Conservation (phyloP, 2,797 vertebrate species). For the Apogon talboti region DNA sequence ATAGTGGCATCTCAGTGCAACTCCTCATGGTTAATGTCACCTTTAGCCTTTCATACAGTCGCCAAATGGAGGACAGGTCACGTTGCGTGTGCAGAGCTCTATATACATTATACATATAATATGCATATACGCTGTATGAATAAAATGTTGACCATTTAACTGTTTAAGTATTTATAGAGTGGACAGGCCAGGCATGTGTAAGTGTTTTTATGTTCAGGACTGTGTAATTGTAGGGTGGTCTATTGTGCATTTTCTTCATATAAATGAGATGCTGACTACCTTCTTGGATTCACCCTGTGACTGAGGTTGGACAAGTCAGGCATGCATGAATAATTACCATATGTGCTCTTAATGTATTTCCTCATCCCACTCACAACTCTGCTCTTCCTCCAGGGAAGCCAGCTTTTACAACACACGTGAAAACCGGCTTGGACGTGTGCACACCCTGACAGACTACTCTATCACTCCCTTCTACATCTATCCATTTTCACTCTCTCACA, state of each 20-base stretch:
- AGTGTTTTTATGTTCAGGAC: conserved; percentile 19
- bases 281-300: conserved; percentile 27
- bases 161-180: not conserved
- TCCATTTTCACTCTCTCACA: conserved; percentile 48
- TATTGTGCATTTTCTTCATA: conserved; percentile 34
- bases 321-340: conserved; percentile 46
- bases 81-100: not conserved
- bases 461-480: conserved; percentile 21
- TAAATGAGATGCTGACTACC: conserved; percentile 50
- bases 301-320: conserved; percentile 41
- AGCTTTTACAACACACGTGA: conserved; percentile 21
- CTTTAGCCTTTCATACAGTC: conserved; percentile 14
- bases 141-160: conserved; percentile 31
- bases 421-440: conserved; percentile 31
- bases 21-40: conserved; percentile 10
- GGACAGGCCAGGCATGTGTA: conserved; percentile 32
- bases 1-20: conserved; percentile 1
- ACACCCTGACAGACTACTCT: conserved; percentile 38
- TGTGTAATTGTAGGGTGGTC: conserved; percentile 24
- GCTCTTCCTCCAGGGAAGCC: conserved; percentile 33
- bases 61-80: conserved; percentile 33
- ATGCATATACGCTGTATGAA: conserved; percentile 33
- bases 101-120: conserved; percentile 19
- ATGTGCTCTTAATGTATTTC: conserved; percentile 52
- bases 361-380: conserved; percentile 40